These are phyloP conservation scores for Lasaia peninsularis DNA, from an alignment of 1,140 invertebrate species.

Conservation along the genomic window DNA sequence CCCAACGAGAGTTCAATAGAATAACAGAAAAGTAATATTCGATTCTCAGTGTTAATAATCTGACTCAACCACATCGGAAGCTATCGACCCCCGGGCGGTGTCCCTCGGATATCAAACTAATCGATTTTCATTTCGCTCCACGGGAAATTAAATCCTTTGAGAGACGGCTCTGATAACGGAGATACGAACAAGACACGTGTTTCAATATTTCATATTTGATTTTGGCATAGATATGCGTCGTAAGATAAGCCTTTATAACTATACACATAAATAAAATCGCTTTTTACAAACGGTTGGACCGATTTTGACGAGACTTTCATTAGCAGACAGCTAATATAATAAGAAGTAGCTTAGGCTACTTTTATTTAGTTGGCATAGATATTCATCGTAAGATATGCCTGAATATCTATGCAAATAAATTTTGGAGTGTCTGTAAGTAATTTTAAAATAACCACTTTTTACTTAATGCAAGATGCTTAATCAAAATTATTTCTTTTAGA, in stretches of 20 bases:
- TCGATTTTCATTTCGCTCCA: conserved; percentile 72
- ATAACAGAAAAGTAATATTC: conserved; percentile 33
- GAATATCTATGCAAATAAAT: too few relatives aligned
- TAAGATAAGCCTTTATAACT: background rate
- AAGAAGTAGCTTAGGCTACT: too few relatives aligned
- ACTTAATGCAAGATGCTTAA: too few relatives aligned
- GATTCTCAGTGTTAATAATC: conserved; percentile 64
- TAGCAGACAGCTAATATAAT: too few relatives aligned
- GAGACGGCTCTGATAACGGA: conserved; percentile 65
- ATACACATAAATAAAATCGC: too few relatives aligned
- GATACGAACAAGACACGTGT: conserved; percentile 72
- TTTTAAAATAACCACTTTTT: too few relatives aligned
- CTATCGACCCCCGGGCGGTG: conserved; percentile 56
- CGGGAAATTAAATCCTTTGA: conserved; percentile 76
- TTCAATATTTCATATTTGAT: conserved; percentile 32
- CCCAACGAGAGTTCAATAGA: background rate
- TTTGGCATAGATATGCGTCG: conserved; percentile 6
- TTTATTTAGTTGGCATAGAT: too few relatives aligned
- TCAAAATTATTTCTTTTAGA: too few relatives aligned
- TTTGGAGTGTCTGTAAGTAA: too few relatives aligned
- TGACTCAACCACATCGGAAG: conserved; percentile 53
- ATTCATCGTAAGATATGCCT: too few relatives aligned
- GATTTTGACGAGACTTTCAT: too few relatives aligned
- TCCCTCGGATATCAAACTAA: conserved; percentile 73
- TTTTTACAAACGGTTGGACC: too few relatives aligned